Base-by-base conservation (phyloP, 1,140 invertebrate species). In the Lepidurus packardi region DNA sequence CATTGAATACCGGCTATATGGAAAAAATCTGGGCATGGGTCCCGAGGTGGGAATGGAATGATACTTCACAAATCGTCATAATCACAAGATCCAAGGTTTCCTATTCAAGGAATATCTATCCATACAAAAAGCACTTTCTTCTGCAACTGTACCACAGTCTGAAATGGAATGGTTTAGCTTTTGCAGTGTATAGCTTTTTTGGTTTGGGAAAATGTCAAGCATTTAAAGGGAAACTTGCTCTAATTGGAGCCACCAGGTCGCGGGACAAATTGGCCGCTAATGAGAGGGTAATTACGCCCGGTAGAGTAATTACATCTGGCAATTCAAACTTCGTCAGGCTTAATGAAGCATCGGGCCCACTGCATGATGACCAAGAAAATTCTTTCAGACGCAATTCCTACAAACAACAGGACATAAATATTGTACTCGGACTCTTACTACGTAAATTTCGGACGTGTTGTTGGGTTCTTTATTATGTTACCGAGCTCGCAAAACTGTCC, bases 41-140 rank as follows among this genome's bases (percentile, higher is more conserved):
- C 41, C 25, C n/a, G 43, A 45, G 78, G 78, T 24, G 73, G 73
- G 11, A 45, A 78, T 11, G 78, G 78, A 24, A 78, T 75, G 9
- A 75, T 45, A n/a, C n/a, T 24, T 44, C 78, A 78, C 25, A 78
- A 21, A 45, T 78, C 78, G 13, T 78, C 78, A 24, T 78, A 78
- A 13, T 73, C 25, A 45, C 78, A 78, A n/a, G 78, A 78, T 10
- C 78, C 78, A n/a, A 78, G 16, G 53, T 78, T 78, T 43, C 74
- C 73, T 0, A 78, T 16, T 41, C 78, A 78, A 6, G 78, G 78
- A 0, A 78, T 43, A n/a, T 78, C 73, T 47, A 78, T 25, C 78
- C 73, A 75, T 7, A 75, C 11, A 24, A 78, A 78, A 10, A 41
- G 25, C 7, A 78, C 34, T 43, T 78, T 78, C 42, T 78, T 78